phyloP scores from a whole-genome alignment of 2,888 invertebrate species.

The Autographa pulchrina region DNA sequence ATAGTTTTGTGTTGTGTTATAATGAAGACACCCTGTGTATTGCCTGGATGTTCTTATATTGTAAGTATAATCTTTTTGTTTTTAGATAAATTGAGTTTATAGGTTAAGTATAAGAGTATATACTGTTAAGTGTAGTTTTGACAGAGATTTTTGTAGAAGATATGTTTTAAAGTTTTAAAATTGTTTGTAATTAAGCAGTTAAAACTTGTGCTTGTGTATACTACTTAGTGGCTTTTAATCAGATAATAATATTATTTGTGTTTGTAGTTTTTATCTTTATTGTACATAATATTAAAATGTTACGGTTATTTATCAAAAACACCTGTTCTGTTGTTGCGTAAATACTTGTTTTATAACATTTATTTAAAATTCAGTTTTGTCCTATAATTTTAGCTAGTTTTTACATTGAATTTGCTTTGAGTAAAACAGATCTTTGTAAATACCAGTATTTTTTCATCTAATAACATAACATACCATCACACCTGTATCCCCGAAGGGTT shows the following conservation, averaged over 20 bases:
- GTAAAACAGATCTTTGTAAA: no score
- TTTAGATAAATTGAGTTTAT: conserved; percentile 26
- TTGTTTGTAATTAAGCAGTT: no score
- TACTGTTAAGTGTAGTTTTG: neutral
- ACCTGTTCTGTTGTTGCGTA: neutral
- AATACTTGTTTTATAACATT: no score
- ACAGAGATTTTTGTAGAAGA: neutral
- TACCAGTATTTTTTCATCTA: no score
- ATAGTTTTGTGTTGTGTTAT: conserved; percentile 43
- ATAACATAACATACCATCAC: no score
- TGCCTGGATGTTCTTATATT: conserved; percentile 77
- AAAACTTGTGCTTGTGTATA: no score
- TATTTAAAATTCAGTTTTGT: no score
- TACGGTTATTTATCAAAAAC: neutral
- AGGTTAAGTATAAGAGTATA: conserved; percentile 7
- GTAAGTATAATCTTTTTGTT: conserved; percentile 69
- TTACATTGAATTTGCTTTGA: no score
- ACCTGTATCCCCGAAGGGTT: no score
- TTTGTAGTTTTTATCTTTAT: neutral
- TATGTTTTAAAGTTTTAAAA: no score
- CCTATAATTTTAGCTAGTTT: no score
- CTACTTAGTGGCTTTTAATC: neutral
- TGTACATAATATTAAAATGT: neutral
- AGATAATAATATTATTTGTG: neutral
- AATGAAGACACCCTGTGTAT: conserved; percentile 79